Base-by-base conservation (phyloP, 2,113 vertebrate species). In the Chinchilla lanigera region DNA sequence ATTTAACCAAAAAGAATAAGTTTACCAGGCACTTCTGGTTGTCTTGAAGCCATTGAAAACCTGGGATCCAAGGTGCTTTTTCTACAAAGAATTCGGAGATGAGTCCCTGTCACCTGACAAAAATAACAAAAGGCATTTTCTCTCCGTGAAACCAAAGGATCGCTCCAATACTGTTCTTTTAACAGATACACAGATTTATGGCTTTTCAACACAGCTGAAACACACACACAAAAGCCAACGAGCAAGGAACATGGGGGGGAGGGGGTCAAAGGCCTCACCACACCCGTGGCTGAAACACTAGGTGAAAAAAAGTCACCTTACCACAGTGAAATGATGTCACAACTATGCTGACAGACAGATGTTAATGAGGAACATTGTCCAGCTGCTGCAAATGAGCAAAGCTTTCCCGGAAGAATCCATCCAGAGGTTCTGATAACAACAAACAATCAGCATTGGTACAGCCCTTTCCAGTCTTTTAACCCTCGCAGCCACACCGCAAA, bases 1-100 rank as follows among this genome's bases (percentile, higher is more conserved):
- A 89, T 12, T 97, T 96, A 54, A 96, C 47, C 90, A 90, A 85
- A 91, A 97, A 96, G 41, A 98, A 95, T 93, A 87, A 47, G 92
- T 98, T 99, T 99, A 99, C 99, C 99, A 98, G 99, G 99, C 89
- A 98, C 92, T 97, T 98, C 98, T 84, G 98, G 92, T 93, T 98
- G 97, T 97, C 98, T 98, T 14, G 99, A 98, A 95, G 98, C 98
- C 99, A 99, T 98, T 99, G 96, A 93, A 81, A 98, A 89, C 97
- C 75, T 90, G 97, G 86, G 87, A 92, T 98, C 97, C 97, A 93
- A 93, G 96, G 41, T 93, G 95, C n/a, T 96, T 96, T 94, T 96
- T 90, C 97, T 97, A 97, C 80, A 96, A 77, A 98, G 93, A 98
- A 97, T 97, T 97, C 97, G 58, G 96, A 97, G 96, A 41, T 94